Base-by-base conservation (phyloP, 2,888 invertebrate species). In the Calliscelio sp. region DNA sequence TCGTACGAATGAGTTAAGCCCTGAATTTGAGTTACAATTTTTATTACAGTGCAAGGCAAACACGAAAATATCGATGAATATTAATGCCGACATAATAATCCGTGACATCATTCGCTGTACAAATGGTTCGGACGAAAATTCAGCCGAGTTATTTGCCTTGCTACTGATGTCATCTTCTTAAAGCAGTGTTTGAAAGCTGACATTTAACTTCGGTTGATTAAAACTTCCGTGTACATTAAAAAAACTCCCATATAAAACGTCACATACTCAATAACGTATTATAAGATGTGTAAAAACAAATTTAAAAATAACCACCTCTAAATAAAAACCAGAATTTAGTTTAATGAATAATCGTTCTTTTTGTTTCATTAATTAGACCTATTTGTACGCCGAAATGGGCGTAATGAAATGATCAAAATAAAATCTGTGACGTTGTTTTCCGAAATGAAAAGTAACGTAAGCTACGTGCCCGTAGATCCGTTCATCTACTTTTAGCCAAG, bases 401-500 rank as follows among this genome's bases (percentile, higher is more conserved):
- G 20, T 49, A 51, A 1, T 44, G 61, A 53, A 25, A 22, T 41
- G 41, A 35, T 57, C 55, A 28, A 73, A 59, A 68, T 66, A 46
- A 22, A 41, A 68, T 25, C 11, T 2, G 22, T 14, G 20, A 38
- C 32, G 44, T 41, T 71, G 63, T 57, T 71, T 82, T 38, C 28
- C 46, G 32, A 81, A 68, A 79, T 75, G 86, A 84, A 80, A 85
- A 84, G 73, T 46, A 83, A 77, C 44, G 65, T 55, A 75, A 77
- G 73, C 78, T 77, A 41, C 80, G 55, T 59, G 61, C 51, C 53
- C 65, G 55, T 73, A 78, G 74, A 68, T 78, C 51, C 77, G 85
- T 84, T 82, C 86, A 88, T 91, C 92, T 92, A 92, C 92, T 93
- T 92, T 93, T 92, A 93, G 93, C 92, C 91, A 90, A 91, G 90